Base-by-base conservation (phyloP, 2,113 vertebrate genomes). In the Pelusios castaneus region DNA sequence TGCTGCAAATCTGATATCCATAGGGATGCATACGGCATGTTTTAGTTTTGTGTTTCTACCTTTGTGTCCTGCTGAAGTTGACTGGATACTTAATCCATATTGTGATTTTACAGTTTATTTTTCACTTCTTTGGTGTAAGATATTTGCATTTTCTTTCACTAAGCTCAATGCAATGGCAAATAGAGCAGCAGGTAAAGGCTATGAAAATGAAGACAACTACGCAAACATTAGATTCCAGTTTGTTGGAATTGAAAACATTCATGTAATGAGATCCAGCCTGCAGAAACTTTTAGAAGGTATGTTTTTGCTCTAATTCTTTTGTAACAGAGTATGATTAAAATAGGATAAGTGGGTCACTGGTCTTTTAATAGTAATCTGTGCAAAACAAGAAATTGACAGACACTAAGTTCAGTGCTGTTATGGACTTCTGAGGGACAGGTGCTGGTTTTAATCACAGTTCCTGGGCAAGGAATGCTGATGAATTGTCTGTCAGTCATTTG, bases 191-290 rank as follows among this genome's bases (percentile, higher is more conserved):
- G 99, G 99, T 63, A 99, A 99, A 98, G 99, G 99, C 91, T 99
- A 99, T 73, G 99, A 99, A 97, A 99, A 99, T n/a, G 99, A 99
- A 97, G 99, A 99, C 97, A 99, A 99, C 98, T 99, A 99, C 97
- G 99, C 99, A 92, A 99, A 99, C 97, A 99, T 99, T 96, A 99
- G 99, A 96, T 99, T 99, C 97, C 99, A 99, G 97, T 99, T 99
- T 97, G 99, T 99, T 92, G 99, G 99, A 95, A 99, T 99, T 89
- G 99, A 99, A 97, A 99, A 99, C 96, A 99, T 99, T 97, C 99
- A 99, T 6, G 99, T 99, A 8, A 99, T 99, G 99, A 98, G 99
- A 84, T 97, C 98, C 87, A 99, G 99, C 95, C 98, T 99, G 88
- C 99, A 99, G 95, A 99, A 99, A 94, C 96, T 99, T 85, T 91